Evolutionary conservation across 2,888 invertebrate genomes (phyloP).

Genomic region (Scelioninae gen. 1): DNA sequence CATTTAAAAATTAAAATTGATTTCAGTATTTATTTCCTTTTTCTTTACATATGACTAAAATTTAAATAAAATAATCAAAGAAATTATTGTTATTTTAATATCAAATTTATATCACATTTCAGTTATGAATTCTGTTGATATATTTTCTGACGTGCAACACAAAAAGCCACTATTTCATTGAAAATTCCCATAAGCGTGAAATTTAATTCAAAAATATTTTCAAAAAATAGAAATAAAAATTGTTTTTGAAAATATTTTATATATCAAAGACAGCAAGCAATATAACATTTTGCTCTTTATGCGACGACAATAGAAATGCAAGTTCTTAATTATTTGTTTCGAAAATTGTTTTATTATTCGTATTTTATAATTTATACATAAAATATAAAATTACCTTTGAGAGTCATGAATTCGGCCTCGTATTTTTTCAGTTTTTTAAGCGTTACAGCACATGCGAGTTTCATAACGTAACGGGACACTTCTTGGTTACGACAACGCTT

Average conservation of each 20-base stretch:
- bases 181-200: slow-evolving; percentile 18
- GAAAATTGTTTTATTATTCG: slow-evolving; percentile 10
- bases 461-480: slow-evolving; percentile 94
- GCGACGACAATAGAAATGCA: slow-evolving; percentile 33
- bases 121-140: too few relatives aligned
- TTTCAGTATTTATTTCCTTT: background rate
- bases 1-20: background rate
- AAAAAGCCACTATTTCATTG: slow-evolving; percentile 32
- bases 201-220: background rate
- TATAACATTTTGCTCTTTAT: background rate
- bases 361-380: slow-evolving; percentile 78
- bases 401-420: slow-evolving; percentile 93
- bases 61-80: background rate
- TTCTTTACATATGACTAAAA: too few relatives aligned
- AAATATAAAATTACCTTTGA: slow-evolving; percentile 88
- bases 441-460: slow-evolving; percentile 95
- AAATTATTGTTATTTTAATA: background rate
- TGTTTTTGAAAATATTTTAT: background rate
- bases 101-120: slow-evolving; percentile 14
- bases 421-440: slow-evolving; percentile 97
- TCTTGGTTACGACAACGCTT: slow-evolving; percentile 97
- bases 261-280: background rate
- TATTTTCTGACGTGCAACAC: slow-evolving; percentile 33
- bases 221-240: background rate
- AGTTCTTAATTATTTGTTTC: slow-evolving; percentile 4